Conservation (phyloP, 2,888 invertebrate genomes). For the Geotrupes spiniger region DNA sequence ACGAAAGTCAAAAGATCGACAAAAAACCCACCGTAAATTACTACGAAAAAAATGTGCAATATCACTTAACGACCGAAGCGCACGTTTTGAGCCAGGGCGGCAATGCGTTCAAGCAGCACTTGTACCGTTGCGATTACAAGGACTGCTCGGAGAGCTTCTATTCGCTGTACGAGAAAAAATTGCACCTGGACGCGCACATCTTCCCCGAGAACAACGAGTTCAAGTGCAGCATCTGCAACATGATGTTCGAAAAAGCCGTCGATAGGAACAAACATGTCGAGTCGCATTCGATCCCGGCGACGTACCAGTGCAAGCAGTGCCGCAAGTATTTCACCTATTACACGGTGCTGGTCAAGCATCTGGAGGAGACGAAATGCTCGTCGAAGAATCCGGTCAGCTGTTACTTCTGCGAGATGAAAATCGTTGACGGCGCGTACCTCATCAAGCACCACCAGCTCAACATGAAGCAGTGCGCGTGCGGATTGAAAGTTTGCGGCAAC, state of each 20-base stretch:
- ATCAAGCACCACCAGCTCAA: constrained; percentile 19
- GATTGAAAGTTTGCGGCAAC: constrained; percentile 18
- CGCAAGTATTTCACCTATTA: constrained; percentile 23
- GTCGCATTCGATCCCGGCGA: constrained; percentile 21
- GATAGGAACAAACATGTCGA: constrained; percentile 27
- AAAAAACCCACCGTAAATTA: constrained; percentile 7
- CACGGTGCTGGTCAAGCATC: constrained; percentile 22
- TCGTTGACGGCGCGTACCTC: constrained; percentile 15
- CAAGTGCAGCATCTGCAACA: constrained; percentile 25
- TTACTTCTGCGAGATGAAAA: constrained; percentile 20
- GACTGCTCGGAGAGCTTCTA: constrained; percentile 20
- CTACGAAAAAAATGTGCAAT: constrained; percentile 3
- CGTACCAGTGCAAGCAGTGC: constrained; percentile 22
- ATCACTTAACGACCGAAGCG: neutral
- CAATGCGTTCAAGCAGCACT: constrained; percentile 11
- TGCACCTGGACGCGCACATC: constrained; percentile 22
- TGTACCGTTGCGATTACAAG: constrained; percentile 20
- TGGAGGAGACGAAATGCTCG: constrained; percentile 19
- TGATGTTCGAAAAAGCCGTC: constrained; percentile 19
- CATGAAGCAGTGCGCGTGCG: constrained; percentile 19
- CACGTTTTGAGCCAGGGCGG: neutral
- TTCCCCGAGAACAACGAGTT: constrained; percentile 22
- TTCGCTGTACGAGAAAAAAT: constrained; percentile 22
- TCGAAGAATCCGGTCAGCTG: constrained; percentile 12
- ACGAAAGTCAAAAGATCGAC: constrained; percentile 4